These are phyloP conservation scores for Psammodynastes pulverulentus DNA, from an alignment of 2,113 vertebrate genomes.

Conservation along the genomic window DNA sequence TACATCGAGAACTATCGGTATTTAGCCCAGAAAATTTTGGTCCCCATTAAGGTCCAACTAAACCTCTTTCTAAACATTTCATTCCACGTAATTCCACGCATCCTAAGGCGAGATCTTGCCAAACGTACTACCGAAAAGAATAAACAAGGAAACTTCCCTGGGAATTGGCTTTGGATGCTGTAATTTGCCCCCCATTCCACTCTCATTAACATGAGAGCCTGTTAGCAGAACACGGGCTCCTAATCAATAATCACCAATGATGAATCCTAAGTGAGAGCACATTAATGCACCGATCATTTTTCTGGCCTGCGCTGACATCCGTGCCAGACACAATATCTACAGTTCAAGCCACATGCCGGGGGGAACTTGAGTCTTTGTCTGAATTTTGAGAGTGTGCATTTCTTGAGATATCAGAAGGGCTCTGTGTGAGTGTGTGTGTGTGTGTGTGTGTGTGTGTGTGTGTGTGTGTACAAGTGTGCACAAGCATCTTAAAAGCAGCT, in stretches of 20 bases:
- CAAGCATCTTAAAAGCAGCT: background rate
- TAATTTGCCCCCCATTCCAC: constrained; percentile 31
- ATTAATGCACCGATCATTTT: constrained; percentile 49
- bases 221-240: constrained; percentile 50
- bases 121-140: background rate
- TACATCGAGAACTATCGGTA: too few species aligned
- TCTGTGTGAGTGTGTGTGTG: too few species aligned
- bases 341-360: background rate
- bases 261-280: constrained; percentile 52
- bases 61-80: background rate
- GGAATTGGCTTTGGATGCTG: background rate
- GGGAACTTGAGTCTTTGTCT: background rate
- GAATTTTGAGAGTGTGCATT: background rate
- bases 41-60: background rate
- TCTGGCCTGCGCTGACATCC: constrained; percentile 27
- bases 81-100: background rate
- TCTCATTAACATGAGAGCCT: constrained; percentile 60
- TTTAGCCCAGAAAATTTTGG: background rate
- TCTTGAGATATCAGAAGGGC: background rate
- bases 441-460: background rate
- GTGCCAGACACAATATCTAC: background rate
- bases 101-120: background rate
- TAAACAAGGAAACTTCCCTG: background rate
- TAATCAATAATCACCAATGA: constrained; percentile 64
- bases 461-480: background rate